A percentile compares a stretch with the other conserved stretches of the same genome.
Evolutionary conservation across 2,113 vertebrate genomes (phyloP).

Genomic region (Myanophis thanlyinensis): DNA sequence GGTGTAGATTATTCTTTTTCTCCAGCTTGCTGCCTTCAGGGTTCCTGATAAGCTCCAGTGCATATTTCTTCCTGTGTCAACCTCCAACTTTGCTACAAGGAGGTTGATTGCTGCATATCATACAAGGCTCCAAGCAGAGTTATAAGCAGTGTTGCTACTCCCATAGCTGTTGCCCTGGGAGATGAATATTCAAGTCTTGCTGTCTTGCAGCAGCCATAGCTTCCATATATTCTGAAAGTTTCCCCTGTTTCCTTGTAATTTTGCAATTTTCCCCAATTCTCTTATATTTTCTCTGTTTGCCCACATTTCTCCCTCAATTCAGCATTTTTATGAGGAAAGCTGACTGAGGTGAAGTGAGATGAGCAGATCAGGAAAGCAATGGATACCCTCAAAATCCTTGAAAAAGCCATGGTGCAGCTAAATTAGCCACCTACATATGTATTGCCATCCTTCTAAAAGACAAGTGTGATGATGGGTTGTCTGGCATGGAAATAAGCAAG

Average conservation of each 20-base stretch:
- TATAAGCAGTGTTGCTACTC: not conserved
- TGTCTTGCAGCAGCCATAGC: not conserved
- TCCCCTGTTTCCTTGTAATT: not conserved
- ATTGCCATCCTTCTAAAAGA: not conserved
- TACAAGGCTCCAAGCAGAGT: not conserved
- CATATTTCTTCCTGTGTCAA: too few relatives aligned
- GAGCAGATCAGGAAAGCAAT: not conserved
- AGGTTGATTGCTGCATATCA: not conserved
- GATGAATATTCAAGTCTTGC: not conserved
- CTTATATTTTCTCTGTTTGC: not conserved
- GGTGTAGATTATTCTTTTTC: not conserved
- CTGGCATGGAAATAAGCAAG: not conserved
- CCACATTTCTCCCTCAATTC: not conserved
- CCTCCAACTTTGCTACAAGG: not conserved
- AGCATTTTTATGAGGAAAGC: not conserved
- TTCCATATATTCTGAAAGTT: not conserved
- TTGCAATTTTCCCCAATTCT: not conserved
- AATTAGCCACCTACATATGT: not conserved
- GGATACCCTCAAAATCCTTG: not conserved
- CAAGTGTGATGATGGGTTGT: not conserved
- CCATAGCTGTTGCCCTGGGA: not conserved
- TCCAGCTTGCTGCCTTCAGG: not conserved
- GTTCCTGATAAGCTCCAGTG: not conserved
- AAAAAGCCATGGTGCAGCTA: not conserved
- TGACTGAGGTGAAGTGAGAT: not conserved